These are phyloP conservation scores for Tetragonula carbonaria DNA, from an alignment of 2,888 invertebrate species.

Conservation along the genomic window DNA sequence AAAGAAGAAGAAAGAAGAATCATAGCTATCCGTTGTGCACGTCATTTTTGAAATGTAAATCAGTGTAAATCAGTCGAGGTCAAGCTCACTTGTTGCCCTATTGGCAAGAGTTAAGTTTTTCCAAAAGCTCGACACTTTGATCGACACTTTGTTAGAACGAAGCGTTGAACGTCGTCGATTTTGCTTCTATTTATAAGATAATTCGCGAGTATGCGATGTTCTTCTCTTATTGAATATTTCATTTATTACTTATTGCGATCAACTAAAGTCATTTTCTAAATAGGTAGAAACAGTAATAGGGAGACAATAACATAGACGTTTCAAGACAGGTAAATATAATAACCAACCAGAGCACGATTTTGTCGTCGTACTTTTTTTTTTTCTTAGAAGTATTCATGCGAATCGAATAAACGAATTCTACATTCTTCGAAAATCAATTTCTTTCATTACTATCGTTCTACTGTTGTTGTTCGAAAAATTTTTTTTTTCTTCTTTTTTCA, in stretches of 20 bases:
- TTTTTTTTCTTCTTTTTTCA: background rate
- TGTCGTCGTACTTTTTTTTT: background rate
- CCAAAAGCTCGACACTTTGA: slow-evolving; percentile 85
- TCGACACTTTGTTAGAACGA: slow-evolving; percentile 82
- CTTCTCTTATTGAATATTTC: too few relatives aligned
- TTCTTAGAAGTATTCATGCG: background rate
- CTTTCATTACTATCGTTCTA: background rate
- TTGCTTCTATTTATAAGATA: too few relatives aligned
- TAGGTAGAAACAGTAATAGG: too few relatives aligned
- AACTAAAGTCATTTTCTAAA: too few relatives aligned
- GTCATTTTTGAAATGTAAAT: slow-evolving; percentile 75
- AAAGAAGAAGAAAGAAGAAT: slow-evolving; percentile 69
- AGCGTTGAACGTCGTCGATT: slow-evolving; percentile 64
- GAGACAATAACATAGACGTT: too few relatives aligned
- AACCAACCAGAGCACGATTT: background rate
- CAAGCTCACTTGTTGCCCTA: slow-evolving; percentile 86
- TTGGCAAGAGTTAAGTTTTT: slow-evolving; percentile 86
- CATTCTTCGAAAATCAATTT: background rate
- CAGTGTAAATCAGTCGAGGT: slow-evolving; percentile 87
- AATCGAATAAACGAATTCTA: slow-evolving; percentile 24
- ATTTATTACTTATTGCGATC: too few relatives aligned
- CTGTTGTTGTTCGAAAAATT: background rate
- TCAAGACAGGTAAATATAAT: background rate
- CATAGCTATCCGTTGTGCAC: slow-evolving; percentile 79
- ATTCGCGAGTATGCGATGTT: too few relatives aligned